Base-by-base conservation (phyloP, 2,888 invertebrate genomes). In the Cataglyphis cursor region DNA sequence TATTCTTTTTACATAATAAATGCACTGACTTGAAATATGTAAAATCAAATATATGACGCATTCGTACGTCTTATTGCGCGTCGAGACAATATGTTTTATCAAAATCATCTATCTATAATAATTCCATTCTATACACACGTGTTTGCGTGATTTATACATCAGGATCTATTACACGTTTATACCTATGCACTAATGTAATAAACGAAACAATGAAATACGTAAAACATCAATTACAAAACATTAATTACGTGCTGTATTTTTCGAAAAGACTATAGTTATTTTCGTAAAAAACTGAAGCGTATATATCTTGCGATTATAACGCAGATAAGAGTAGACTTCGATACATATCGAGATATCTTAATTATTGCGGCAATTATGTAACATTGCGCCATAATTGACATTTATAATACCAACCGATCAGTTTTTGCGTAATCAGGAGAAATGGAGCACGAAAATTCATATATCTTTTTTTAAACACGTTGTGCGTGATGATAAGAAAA, bases 51-150 rank as follows among this genome's bases (percentile, higher is more conserved):
- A 4, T 54, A 21, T 10, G 31, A 35, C 10, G 12, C 3, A 8
- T 21, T 28, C 28, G 28, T 24, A 6, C n/a, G 18, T 54, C 2
- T 76, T 65, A 54, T 76, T 76, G 54, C 76, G 38, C 28, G 28
- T 76, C 3, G 12, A 21, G 28, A 66, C 28, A n/a, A 66, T n/a
- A 66, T 28, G n/a, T 41, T 54, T 66, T 66, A 54, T 54, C n/a
- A 54, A 54, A 57, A 41, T 76, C 28, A 66, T 54, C 66, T 57
- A 66, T 54, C 66, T 57, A 38, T 31, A 28, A 28, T 28, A 38
- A 51, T 38, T 51, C 35, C 5, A 24, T 18, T 48, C 18, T 57
- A 1, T 38, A 28, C n/a, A 54, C 9, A 28, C 28, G 28, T n/a
- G 10, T 76, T 76, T 41, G 54, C 28, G 12, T 3, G 18, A 64